These are phyloP conservation scores for Galaxea fascicularis DNA, from an alignment of 92 coral and sea anemone genomes.

Conservation along the genomic window DNA sequence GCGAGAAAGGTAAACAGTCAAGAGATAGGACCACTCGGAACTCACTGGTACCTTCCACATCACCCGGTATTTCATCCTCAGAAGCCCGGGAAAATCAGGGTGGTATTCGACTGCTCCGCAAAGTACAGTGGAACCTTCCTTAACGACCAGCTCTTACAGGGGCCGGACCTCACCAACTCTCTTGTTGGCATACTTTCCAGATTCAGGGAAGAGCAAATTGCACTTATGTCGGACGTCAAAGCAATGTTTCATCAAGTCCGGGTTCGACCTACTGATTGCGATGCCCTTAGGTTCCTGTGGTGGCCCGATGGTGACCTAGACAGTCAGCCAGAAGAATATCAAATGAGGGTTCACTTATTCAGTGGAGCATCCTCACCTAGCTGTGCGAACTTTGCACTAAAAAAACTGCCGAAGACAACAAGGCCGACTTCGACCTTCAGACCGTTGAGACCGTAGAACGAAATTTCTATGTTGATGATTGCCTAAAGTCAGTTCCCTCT, in stretches of 20 bases:
- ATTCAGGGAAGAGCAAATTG: constrained; percentile 33
- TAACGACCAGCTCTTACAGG: constrained; percentile 50
- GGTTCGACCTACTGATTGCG: constrained; percentile 30
- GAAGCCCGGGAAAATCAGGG: constrained; percentile 59
- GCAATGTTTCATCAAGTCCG: constrained; percentile 56
- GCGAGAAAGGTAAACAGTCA: constrained; percentile 40
- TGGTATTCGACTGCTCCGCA: constrained; percentile 64
- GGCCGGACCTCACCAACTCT: constrained; percentile 50
- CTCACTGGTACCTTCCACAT: constrained; percentile 56
- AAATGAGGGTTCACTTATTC: constrained; percentile 52
- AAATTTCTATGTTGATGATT: constrained; percentile 49
- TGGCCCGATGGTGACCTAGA: constrained; percentile 45
- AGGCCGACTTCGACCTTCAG: constrained; percentile 24
- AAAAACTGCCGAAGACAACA: constrained; percentile 47
- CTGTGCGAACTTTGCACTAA: constrained; percentile 49
- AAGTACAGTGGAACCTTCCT: constrained; percentile 46
- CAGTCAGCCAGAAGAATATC: constrained; percentile 27
- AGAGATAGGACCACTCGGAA: neutral
- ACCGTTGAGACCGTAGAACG: constrained; percentile 28
- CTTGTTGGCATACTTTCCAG: constrained; percentile 26
- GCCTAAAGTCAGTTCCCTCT: constrained; percentile 30
- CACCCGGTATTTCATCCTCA: constrained; percentile 64
- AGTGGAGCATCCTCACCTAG: constrained; percentile 60
- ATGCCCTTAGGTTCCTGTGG: constrained; percentile 50
- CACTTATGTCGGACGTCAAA: constrained; percentile 36